Evolutionary conservation across 1,140 invertebrate species (phyloP), one percentile per base, ranked within the genome.

Genomic region (Zaprionus vittiger): DNA sequence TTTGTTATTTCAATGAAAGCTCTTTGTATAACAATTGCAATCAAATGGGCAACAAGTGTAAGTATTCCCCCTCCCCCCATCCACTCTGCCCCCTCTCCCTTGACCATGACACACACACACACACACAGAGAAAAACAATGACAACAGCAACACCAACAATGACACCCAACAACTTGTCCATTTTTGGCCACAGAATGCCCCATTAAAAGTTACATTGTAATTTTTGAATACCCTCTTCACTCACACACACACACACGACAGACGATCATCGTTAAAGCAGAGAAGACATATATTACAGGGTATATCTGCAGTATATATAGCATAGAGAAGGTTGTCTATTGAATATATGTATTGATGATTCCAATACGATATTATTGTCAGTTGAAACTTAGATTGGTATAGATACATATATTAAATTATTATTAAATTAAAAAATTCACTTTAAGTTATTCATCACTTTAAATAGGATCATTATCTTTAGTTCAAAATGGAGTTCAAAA

Each of bases 1-100:
- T 83, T 85, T 87, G 64, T 89, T 87, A 87, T 81, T 87, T 84
- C 84, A 87, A 87, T 84, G 78, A 87, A 89, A 89, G 84, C 84
- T 87, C 78, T 81, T 84, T 87, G 83, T 89, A 80, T 77, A 66
- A 77, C 70, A 77, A 77, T 73, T 70, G 67, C 81, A 68, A 74
- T 76, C 68, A 73, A 83, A 73, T 77, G 62, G 70, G 57, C 84
- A 87, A 79, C 83, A 87, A 86, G 83, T 86, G 83, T 17, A 12
- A 26, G 11, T 52, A 28, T 34, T 17, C 57, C 14, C 9, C 49
- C 14, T 20, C 9, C 3, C 24, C n/a, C 15, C 38, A 24, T 22
- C 9, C 17, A 3, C 41, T 4, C 7, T 15, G n/a, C 9, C 11
- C 20, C 14, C 15, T 15, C 14, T 41, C 57, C 41, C 71, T 65